A percentile compares a stretch with the other conserved stretches of the same genome.
Evolutionary conservation across 2,113 vertebrate species (phyloP).

Genomic region (Rhizomys pruinosus): DNA sequence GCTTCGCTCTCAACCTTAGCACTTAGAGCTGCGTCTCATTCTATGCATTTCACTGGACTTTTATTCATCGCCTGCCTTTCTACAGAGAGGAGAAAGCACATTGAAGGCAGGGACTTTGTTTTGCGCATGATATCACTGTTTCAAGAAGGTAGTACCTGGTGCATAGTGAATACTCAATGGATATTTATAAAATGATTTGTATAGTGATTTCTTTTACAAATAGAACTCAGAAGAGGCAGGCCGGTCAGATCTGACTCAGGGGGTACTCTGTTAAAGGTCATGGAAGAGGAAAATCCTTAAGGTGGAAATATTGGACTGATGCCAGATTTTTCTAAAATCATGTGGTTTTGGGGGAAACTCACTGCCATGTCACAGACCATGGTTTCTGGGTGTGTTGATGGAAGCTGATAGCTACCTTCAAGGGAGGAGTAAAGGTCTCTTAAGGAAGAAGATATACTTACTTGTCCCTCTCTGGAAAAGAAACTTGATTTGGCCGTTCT

Average conservation of each 20-base stretch:
- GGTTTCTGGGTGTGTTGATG: background rate
- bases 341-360: conserved; percentile 8
- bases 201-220: conserved; percentile 32
- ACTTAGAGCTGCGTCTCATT: background rate
- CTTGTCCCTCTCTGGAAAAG: background rate
- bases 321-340: background rate
- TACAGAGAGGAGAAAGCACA: background rate
- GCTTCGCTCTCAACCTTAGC: background rate
- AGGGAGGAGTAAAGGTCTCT: background rate
- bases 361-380: background rate
- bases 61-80: background rate
- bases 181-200: conserved; percentile 24
- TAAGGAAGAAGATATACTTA: background rate
- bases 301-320: background rate
- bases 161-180: background rate
- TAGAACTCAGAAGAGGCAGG: background rate
- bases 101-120: conserved; percentile 1
- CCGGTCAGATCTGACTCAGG: background rate
- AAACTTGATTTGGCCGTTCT: background rate
- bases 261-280: conserved; percentile 12
- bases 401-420: background rate
- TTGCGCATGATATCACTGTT: background rate
- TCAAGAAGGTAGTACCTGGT: background rate
- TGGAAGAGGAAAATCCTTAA: background rate
- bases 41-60: background rate